These are phyloP conservation scores for Operophtera brumata DNA, from an alignment of 2,888 invertebrate species.

Conservation along the genomic window DNA sequence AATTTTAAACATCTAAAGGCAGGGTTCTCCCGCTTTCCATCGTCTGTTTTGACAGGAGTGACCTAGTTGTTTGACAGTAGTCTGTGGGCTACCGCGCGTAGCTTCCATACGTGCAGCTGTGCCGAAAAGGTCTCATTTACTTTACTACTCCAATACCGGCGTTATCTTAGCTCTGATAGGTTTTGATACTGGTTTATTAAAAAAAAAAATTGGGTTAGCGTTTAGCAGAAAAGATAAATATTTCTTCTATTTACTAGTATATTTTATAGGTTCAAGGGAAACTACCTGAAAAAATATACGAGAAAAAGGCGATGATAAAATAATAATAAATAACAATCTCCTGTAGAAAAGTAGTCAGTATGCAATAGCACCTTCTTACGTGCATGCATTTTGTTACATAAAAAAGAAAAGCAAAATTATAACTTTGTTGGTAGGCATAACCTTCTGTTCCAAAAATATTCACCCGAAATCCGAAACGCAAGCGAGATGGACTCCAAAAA, in stretches of 20 bases:
- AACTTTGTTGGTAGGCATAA: too few relatives aligned
- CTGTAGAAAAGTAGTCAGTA: too few relatives aligned
- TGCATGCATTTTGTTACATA: too few relatives aligned
- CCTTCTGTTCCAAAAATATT: too few relatives aligned
- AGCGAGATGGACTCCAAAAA: too few relatives aligned
- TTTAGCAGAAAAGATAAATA: slow-evolving; percentile 8
- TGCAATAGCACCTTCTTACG: too few relatives aligned
- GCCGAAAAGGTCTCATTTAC: slow-evolving; percentile 57
- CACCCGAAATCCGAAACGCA: too few relatives aligned
- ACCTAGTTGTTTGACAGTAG: neutral
- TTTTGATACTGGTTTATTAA: slow-evolving; percentile 47
- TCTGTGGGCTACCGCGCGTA: slow-evolving; percentile 14
- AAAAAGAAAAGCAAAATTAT: too few relatives aligned
- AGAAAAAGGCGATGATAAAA: neutral
- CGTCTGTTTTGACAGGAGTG: neutral
- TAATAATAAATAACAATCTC: neutral
- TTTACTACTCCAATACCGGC: slow-evolving; percentile 52
- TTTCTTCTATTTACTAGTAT: slow-evolving; percentile 10
- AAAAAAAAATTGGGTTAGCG: slow-evolving; percentile 35
- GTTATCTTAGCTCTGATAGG: slow-evolving; percentile 40
- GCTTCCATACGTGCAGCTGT: slow-evolving; percentile 50
- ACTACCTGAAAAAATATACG: neutral
- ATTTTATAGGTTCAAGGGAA: slow-evolving; percentile 12
- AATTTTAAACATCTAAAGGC: too few relatives aligned
- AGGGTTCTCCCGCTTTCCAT: too few relatives aligned